Percentiles rank a stretch among this genome's conserved stretches.
phyloP scores from a whole-genome alignment of 1,140 invertebrate genomes.

The Samia ricini region DNA sequence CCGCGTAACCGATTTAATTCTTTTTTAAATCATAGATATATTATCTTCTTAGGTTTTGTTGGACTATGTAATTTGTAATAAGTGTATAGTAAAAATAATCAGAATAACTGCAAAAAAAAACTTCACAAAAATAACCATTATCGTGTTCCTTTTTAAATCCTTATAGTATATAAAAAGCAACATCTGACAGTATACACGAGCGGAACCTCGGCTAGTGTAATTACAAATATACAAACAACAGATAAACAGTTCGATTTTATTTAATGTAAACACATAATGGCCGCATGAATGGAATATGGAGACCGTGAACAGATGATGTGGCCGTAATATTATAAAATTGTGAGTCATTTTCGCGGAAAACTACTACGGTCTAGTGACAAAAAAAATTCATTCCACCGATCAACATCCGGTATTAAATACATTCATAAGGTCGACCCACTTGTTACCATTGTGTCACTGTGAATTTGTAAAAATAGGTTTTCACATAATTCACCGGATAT shows the following conservation, averaged over 20 bases:
- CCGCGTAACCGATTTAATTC: too few species aligned
- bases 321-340: not conserved
- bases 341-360: not conserved
- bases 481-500: too few species aligned
- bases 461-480: not conserved
- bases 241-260: not conserved
- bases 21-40: too few species aligned
- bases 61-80: too few species aligned
- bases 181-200: too few species aligned
- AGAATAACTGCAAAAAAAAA: too few species aligned
- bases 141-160: too few species aligned
- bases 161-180: too few species aligned
- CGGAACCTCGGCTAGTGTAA: too few species aligned
- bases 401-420: conserved; percentile 17
- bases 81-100: too few species aligned
- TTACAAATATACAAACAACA: not conserved
- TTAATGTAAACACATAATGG: not conserved
- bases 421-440: conserved; percentile 1
- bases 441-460: not conserved
- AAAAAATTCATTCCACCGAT: conserved; percentile 24
- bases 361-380: not conserved
- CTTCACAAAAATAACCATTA: too few species aligned
- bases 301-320: not conserved
- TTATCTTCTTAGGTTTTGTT: too few species aligned
- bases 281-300: not conserved